Percentiles rank a stretch among this genome's conserved stretches.
phyloP scores from a whole-genome alignment of 2,113 vertebrate species.

The Ptyas mucosa region DNA sequence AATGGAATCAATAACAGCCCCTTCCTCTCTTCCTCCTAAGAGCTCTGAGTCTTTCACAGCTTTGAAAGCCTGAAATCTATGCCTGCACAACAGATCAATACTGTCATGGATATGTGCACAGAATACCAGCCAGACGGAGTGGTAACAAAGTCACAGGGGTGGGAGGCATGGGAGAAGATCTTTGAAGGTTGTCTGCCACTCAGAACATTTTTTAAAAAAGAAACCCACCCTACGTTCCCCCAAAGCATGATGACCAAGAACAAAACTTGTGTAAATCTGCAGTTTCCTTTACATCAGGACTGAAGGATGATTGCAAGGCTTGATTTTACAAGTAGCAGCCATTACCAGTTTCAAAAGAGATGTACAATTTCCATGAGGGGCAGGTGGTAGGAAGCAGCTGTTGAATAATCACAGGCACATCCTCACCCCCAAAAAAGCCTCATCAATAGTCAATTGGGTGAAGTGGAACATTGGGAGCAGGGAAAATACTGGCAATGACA shows the following conservation, averaged over 20 bases:
- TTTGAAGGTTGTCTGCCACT: background rate
- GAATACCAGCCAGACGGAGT: background rate
- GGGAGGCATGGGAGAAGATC: background rate
- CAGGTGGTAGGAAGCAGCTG: conserved; percentile 46
- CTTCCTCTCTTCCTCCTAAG: background rate
- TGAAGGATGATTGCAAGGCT: conserved; percentile 16
- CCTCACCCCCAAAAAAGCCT: background rate
- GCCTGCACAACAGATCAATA: conserved; percentile 2
- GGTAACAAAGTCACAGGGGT: background rate
- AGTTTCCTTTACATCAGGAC: conserved; percentile 39
- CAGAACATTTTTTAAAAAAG: background rate
- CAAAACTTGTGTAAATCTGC: conserved; percentile 24
- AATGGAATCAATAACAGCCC: background rate
- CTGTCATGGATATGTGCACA: fast-evolving
- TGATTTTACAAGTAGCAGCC: conserved; percentile 52
- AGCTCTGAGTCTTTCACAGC: background rate
- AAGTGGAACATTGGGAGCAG: background rate
- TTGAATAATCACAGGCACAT: conserved; percentile 44
- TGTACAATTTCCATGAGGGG: conserved; percentile 39
- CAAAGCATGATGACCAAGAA: background rate
- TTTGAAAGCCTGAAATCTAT: fast-evolving
- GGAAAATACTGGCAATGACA: background rate
- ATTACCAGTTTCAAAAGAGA: conserved; percentile 49
- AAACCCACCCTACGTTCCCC: no score
- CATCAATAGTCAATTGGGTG: conserved; percentile 29